Percentiles rank a stretch among this genome's conserved stretches.
Evolutionary conservation across 2,113 vertebrate species (phyloP).

Genomic region (Rhinopomastus cyanomelas): DNA sequence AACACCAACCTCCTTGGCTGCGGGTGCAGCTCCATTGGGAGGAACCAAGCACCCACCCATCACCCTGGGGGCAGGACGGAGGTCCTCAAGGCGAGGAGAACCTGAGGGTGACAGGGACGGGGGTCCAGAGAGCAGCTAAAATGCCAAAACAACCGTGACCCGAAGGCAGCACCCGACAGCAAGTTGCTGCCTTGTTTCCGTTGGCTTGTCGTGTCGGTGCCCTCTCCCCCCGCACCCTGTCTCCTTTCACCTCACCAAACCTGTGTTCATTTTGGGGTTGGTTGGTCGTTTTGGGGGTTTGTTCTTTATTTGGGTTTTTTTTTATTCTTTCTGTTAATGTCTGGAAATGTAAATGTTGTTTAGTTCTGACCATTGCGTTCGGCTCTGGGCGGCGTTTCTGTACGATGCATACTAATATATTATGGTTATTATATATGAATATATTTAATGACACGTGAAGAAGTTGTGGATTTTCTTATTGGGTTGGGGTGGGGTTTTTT

Average conservation of each 20-base stretch:
- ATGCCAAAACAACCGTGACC: constrained; percentile 36
- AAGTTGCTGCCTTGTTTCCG: background rate
- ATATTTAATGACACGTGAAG: constrained; percentile 98
- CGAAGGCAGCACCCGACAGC: background rate
- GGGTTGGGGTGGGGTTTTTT: constrained; percentile 47
- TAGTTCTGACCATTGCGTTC: constrained; percentile 87
- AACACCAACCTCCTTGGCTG: accelerated
- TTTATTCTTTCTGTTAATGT: constrained; percentile 79
- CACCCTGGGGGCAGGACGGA: accelerated
- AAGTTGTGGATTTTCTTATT: constrained; percentile 91
- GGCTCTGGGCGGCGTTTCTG: constrained; percentile 85
- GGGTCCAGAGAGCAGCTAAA: constrained; percentile 14
- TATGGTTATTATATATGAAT: constrained; percentile 99
- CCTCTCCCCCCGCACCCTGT: background rate
- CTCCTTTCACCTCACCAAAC: constrained; percentile 29
- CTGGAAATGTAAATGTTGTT: constrained; percentile 92
- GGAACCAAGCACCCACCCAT: background rate
- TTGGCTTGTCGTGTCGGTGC: background rate
- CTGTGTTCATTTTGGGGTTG: constrained; percentile 28
- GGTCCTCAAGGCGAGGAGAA: accelerated
- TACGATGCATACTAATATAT: constrained; percentile 99
- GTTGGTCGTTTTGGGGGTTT: background rate
- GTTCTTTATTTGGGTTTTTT: background rate
- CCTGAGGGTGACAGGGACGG: background rate
- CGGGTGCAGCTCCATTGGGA: background rate